Evolutionary conservation across 2,888 invertebrate genomes (phyloP).

Genomic region (Heliconius ethilla): DNA sequence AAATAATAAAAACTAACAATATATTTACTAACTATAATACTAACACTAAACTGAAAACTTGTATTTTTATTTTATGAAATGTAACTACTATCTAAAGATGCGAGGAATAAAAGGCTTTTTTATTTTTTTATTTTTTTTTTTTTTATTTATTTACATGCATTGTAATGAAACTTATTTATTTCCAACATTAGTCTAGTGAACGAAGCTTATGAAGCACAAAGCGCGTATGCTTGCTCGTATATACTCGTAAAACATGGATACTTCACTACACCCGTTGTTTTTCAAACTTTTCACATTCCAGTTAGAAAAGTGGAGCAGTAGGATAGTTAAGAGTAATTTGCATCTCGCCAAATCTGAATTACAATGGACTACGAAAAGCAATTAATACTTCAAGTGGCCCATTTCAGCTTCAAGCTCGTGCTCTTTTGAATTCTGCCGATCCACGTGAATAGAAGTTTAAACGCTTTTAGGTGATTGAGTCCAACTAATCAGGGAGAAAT

Average conservation of each 20-base stretch:
- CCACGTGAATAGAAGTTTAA: conserved; percentile 53
- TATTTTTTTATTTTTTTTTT: too few relatives aligned
- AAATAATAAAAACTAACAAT: too few relatives aligned
- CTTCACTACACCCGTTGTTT: conserved; percentile 59
- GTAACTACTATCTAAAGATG: too few relatives aligned
- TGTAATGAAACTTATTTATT: conserved; percentile 14
- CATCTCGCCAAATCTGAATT: conserved; percentile 77
- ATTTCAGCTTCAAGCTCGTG: conserved; percentile 77
- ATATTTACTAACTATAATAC: too few relatives aligned
- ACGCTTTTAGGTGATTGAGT: conserved; percentile 39
- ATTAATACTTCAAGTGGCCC: conserved; percentile 79
- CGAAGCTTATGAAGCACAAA: conserved; percentile 30
- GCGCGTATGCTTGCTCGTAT: conserved; percentile 8
- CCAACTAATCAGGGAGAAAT: conserved; percentile 27
- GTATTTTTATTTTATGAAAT: too few relatives aligned
- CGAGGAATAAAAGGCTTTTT: too few relatives aligned
- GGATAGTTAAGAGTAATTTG: conserved; percentile 76
- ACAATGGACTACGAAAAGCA: conserved; percentile 80
- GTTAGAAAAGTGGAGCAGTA: conserved; percentile 76
- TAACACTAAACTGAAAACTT: too few relatives aligned
- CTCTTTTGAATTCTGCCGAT: conserved; percentile 73
- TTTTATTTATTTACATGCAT: too few relatives aligned
- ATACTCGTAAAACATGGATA: conserved; percentile 24
- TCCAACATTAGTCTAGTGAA: conserved; percentile 14
- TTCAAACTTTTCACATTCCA: conserved; percentile 75